Evolutionary conservation across 2,888 invertebrate genomes (phyloP), one percentile per base, ranked within the genome.

Genomic region (Ichneumoninae sp.): DNA sequence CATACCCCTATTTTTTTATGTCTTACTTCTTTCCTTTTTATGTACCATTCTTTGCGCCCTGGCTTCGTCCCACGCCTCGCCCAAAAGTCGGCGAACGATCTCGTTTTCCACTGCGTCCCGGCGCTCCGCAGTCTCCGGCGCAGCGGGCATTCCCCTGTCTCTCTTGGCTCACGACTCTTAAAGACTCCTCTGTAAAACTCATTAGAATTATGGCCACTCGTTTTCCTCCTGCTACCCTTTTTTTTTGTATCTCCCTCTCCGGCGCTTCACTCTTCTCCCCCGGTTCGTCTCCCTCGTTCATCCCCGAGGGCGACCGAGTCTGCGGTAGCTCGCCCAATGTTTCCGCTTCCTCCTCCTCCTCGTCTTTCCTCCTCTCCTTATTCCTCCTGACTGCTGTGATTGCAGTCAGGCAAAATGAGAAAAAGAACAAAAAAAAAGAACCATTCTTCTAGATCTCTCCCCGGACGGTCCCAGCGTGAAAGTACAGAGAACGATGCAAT

Each of bases 101-200:
- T 26, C 57, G 47, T 81, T 77, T 78, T 65, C 76, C 52, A 74
- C 44, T 10, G 30, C 33, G 69, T 52, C 40, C 66, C 65, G 69
- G 50, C 36, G 50, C 81, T 71, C 19, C 70, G 69, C 68, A 74
- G 75, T 66, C 47, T 22, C 26, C 33, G 33, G 65, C 30, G 30
- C 65, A 79, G 60, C 60, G 68, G 52, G 54, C 36, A 65, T 70
- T 73, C 40, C 73, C 74, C 54, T 19, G 40, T 33, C 66, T 84
- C 66, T 78, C 81, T 78, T 66, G 74, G 63, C 68, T 50, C 65
- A 52, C 63, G 77, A 74, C 78, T 84, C 65, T 68, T 47, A 78
- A 81, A 78, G 84, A 84, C 74, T 77, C 50, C 57, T 74, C 78
- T 78, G 81, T 81, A 81, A 84, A 84, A 84, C 81, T 84, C 84